Evolutionary conservation across 2,888 invertebrate species (phyloP), one percentile per base, ranked within the genome.

Genomic region (Auanema sp.): DNA sequence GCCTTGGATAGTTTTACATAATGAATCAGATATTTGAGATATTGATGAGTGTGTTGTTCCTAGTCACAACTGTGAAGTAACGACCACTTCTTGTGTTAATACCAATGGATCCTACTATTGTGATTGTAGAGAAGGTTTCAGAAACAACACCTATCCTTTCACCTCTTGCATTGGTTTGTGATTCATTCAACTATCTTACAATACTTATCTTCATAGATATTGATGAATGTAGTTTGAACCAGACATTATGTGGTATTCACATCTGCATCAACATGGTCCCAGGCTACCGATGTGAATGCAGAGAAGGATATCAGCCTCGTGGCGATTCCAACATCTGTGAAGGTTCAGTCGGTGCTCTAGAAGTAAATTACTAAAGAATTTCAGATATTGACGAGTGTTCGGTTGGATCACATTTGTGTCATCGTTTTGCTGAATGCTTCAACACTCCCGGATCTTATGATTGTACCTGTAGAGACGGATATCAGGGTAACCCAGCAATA

Each of bases 371-470:
- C 47, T 6, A 16, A 47, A 5, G 3, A 10, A 6, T 52, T 23
- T 4, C n/a, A 6, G 62, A 62, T 33, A 51, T 62, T 16, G 40
- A 62, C 42, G 62, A 62, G n/a, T 62, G 62, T 40, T 16, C 12
- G 1, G 24, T 12, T 21, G 24, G 25, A 14, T 21, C 21, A 1
- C 50, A 49, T 21, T 42, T 51, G 16, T 62, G 62, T 33, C 8
- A 51, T 40, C 25, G 24, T 5, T 18, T 42, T 10, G 62, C 57
- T 2, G 18, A 33, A 4, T 63, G 63, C 21, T 12, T 16, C 18
- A 58, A 63, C 44, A 58, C 43, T 8, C 21, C n/a, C 2, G 63
- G 63, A 21, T 18, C 41, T 1, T 63, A 25, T 41, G 25, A 8
- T 21, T 63, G 63, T 18, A 11, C 21, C 1, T 63, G 63, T 16